phyloP scores from a whole-genome alignment of 2,797 vertebrate species.

The Propithecus deckenii region DNA sequence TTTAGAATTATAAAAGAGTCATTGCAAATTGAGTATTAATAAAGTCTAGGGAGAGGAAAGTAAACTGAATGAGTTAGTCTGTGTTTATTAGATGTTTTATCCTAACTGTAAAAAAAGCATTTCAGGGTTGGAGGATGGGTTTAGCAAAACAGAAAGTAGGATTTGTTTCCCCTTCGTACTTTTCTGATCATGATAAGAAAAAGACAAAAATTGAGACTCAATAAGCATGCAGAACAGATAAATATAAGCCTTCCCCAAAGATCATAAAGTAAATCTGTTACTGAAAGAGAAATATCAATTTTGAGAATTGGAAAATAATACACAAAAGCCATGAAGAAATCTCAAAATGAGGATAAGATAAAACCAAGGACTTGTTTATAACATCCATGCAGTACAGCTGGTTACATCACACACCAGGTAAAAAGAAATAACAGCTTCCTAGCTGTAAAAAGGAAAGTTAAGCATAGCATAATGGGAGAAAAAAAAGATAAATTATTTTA shows the following conservation, averaged over 20 bases:
- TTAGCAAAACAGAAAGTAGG: background rate
- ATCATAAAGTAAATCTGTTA: slow-evolving; percentile 16
- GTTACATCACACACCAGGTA: background rate
- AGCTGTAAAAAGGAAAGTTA: background rate
- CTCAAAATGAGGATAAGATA: background rate
- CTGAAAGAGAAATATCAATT: background rate
- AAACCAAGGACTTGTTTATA: background rate
- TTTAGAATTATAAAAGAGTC: background rate
- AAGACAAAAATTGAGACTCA: background rate
- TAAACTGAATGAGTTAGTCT: background rate
- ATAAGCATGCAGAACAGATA: background rate
- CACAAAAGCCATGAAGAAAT: background rate
- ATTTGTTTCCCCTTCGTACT: background rate
- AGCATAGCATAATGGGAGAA: background rate
- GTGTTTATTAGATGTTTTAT: background rate
- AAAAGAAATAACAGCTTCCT: background rate
- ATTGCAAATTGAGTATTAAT: background rate
- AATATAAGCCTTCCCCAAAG: background rate
- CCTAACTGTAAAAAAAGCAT: background rate
- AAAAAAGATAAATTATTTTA: background rate
- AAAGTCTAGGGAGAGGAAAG: background rate
- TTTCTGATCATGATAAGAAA: background rate
- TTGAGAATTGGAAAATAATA: slow-evolving; percentile 11
- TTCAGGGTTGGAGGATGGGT: background rate
- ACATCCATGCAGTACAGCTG: background rate